These are phyloP conservation scores for Tragelaphus imberbis DNA, from an alignment of 2,113 vertebrate species.

Conservation along the genomic window DNA sequence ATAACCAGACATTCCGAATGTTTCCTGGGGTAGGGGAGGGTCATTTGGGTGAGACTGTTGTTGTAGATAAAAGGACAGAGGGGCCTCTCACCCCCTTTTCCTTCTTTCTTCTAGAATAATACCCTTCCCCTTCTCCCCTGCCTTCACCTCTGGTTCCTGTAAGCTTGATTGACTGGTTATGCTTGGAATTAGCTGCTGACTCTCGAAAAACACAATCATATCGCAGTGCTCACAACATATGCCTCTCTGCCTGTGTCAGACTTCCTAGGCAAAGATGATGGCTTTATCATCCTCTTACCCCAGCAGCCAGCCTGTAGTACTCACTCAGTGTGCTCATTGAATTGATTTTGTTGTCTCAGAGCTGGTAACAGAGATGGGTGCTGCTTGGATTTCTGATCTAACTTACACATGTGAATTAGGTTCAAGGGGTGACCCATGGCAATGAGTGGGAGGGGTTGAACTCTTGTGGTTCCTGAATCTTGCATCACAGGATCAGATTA, in stretches of 20 bases:
- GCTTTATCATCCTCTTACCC: background rate
- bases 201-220: background rate
- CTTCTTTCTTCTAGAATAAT: background rate
- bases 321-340: background rate
- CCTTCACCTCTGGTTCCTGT: too few species aligned
- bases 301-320: background rate
- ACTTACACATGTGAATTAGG: background rate
- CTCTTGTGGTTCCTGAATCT: background rate
- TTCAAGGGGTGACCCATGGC: background rate
- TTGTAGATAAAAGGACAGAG: background rate
- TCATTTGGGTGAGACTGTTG: background rate
- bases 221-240: rapidly evolving
- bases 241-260: rapidly evolving
- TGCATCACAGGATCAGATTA: background rate
- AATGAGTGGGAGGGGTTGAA: background rate
- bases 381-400: background rate
- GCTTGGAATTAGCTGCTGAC: background rate
- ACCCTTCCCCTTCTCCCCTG: background rate
- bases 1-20: background rate
- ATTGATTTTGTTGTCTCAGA: background rate
- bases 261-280: background rate
- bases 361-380: background rate
- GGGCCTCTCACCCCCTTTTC: background rate
- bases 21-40: background rate
- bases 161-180: background rate